phyloP scores from a whole-genome alignment of 1,140 invertebrate species.

The Lordiphosa mommai region DNA sequence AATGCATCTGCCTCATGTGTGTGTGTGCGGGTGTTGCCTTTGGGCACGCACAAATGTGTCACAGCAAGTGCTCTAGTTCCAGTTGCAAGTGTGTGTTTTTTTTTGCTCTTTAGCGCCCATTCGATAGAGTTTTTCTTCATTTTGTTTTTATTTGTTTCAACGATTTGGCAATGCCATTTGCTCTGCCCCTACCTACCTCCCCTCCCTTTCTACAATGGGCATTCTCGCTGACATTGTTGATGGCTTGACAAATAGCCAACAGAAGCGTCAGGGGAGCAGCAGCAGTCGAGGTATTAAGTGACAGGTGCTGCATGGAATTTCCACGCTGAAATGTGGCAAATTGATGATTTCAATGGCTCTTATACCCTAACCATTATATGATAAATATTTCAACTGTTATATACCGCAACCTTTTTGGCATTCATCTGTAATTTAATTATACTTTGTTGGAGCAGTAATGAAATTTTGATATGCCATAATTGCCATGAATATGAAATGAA shows the following conservation, averaged over 20 bases:
- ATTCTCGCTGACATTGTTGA: slow-evolving; percentile 74
- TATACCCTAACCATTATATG: too few species aligned
- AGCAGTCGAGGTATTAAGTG: slow-evolving; percentile 9
- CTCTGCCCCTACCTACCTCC: too few species aligned
- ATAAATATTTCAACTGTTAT: too few species aligned
- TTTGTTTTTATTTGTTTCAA: slow-evolving; percentile 52
- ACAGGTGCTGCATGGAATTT: slow-evolving; percentile 73
- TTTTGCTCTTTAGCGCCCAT: slow-evolving; percentile 10
- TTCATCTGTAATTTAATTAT: slow-evolving; percentile 27
- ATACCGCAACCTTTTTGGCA: neutral
- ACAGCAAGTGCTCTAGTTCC: slow-evolving; percentile 40
- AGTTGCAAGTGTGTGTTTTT: slow-evolving; percentile 3
- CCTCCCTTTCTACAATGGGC: slow-evolving; percentile 21
- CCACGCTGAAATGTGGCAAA: slow-evolving; percentile 37
- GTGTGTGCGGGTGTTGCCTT: slow-evolving; percentile 6
- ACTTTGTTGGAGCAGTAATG: slow-evolving; percentile 18
- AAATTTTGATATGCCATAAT: slow-evolving; percentile 43
- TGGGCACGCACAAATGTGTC: slow-evolving; percentile 9
- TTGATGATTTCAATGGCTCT: too few species aligned
- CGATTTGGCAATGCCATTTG: slow-evolving; percentile 47
- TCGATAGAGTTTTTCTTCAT: slow-evolving; percentile 39
- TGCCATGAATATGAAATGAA: slow-evolving; percentile 35
- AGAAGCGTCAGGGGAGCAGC: slow-evolving; percentile 18
- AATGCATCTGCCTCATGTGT: too few species aligned
- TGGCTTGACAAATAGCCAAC: slow-evolving; percentile 75